Base-by-base conservation (phyloP, 2,113 vertebrate genomes). In the Nycticryphes semicollaris region DNA sequence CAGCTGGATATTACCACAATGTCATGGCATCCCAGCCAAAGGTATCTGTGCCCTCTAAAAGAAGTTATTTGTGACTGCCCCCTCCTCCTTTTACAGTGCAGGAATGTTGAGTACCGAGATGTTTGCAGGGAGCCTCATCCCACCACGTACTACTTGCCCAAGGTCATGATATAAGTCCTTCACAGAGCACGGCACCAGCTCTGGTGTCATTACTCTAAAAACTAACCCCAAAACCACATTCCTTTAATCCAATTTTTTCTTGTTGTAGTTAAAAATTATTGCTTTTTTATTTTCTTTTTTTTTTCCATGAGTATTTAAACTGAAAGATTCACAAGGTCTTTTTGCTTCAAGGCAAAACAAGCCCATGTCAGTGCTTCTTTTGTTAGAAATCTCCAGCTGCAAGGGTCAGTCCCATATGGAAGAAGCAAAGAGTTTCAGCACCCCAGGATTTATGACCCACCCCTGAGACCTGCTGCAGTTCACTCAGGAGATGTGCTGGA, bases 401-500 rank as follows among this genome's bases (percentile, higher is more conserved):
- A 1, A 31, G 18, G 35, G 5, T 43, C 8, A 28, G 3, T 12
- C 3, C 28, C 35, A 2, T 0, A 24, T 9, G 15, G 37, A 14
- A 37, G 12, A 62, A 67, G 6, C 14, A 43, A n/a, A 81, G 0
- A 4, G n/a, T 91, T 79, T 53, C 18, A 37, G 27, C 48, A 70
- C 21, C 27, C 19, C 0, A 2, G 15, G 43, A 14, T 53, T 39
- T 17, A 35, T 6, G 18, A 67, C 35, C 19, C 3, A 25, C 48
- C 30, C 43, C 2, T 6, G 28, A 47, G 50, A 41, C 9, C 14
- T 31, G 8, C 22, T n/a, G 19, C 1, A 3, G 14, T 7, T 19
- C 30, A 43, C 15, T 68, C 24, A 23, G n/a, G 24, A 11, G 15
- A 11, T 25, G 8, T 8, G 2, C 6, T 1, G 19, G 43, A 41